Conservation (phyloP, 2,888 invertebrate species). For the Troides aeacus region DNA sequence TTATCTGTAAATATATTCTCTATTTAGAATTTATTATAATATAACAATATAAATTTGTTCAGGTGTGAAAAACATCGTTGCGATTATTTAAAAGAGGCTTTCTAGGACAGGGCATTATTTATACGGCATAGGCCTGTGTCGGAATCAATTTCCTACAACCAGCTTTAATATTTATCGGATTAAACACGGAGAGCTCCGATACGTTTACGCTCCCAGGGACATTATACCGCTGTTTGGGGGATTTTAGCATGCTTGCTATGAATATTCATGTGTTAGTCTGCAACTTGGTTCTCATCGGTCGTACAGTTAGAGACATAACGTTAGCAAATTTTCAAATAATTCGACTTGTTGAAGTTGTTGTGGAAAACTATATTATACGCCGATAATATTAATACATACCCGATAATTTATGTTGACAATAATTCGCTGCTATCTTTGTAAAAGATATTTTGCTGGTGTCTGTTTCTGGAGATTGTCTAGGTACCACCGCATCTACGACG, state of each 20-base stretch:
- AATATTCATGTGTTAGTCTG: slow-evolving; percentile 18
- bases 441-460: too few species aligned
- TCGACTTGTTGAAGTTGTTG: background rate
- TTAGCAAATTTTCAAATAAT: background rate
- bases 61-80: background rate
- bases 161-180: slow-evolving; percentile 21
- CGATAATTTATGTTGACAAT: too few species aligned
- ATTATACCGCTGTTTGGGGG: slow-evolving; percentile 21
- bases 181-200: slow-evolving; percentile 14
- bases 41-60: background rate
- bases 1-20: too few species aligned
- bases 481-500: too few species aligned
- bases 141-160: slow-evolving; percentile 11
- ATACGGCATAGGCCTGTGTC: slow-evolving; percentile 3
- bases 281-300: slow-evolving; percentile 5
- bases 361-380: too few species aligned
- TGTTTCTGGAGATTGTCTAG: too few species aligned
- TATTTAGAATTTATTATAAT: background rate
- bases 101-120: background rate
- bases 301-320: background rate
- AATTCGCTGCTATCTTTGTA: too few species aligned
- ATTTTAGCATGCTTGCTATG: slow-evolving; percentile 8
- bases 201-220: slow-evolving; percentile 4
- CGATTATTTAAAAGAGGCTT: background rate
- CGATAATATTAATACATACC: too few species aligned